Evolutionary conservation across 2,797 vertebrate genomes (phyloP), one percentile per base, ranked within the genome.

Genomic region (Philypnodon macrostomus): DNA sequence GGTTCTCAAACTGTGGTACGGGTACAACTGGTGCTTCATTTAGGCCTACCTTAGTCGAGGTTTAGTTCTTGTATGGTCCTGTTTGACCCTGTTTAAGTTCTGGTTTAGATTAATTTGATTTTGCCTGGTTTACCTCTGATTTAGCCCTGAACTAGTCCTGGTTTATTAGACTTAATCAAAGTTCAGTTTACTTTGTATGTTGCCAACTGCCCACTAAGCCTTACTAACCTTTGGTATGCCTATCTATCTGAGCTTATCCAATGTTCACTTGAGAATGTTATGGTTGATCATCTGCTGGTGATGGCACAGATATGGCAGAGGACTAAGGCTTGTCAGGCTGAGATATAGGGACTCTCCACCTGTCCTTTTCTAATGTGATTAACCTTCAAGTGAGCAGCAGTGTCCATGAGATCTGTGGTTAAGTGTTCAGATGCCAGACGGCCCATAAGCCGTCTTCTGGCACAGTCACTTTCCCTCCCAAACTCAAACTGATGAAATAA

Each of bases 361-460:
- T 87, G 75, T 73, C 27, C 27, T 60, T 48, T 53, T 52, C 51
- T 82, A 77, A 80, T 78, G 71, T 82, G 75, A 88, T 85, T 84
- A 84, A 74, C 75, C 70, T 82, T 75, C 65, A n/a, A 70, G 75
- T 53, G 61, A 60, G 40, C 40, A 41, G 66, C 63, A 15, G 32
- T 59, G 63, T 67, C 53, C 73, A 21, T 14, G 60, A 77, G 78
- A 78, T 78, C 77, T 80, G 58, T 24, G 53, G 67, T 54, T 66
- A 79, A 79, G 60, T 75, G 61, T 80, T 77, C 53, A 70, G 70
- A 77, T 74, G 61, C 62, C 65, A 40, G 69, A 53, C 70, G 65
- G 75, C 73, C 68, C 73, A 61, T 70, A 47, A 66, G 52, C 58
- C 17, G 38, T 75, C 60, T 70, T 68, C 47, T 15, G 7, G 64